Conservation (phyloP, 1,140 invertebrate genomes). For the Ridgeia piscesae region DNA sequence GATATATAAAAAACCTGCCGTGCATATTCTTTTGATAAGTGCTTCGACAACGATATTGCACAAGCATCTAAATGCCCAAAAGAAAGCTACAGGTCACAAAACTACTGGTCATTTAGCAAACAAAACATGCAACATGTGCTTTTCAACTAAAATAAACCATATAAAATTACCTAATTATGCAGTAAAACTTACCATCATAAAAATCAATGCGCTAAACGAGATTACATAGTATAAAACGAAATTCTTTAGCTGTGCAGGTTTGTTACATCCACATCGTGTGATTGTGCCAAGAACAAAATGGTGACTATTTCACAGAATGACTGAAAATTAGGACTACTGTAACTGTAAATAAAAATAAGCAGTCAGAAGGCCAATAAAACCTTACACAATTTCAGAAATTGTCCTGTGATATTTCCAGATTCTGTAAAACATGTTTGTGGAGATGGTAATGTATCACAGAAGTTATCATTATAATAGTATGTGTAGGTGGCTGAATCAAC, state of each 20-base stretch:
- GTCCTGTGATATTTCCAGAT: neutral
- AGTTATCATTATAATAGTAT: neutral
- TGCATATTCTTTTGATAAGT: neutral
- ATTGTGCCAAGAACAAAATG: neutral
- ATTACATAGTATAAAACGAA: neutral
- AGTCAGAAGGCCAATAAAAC: neutral
- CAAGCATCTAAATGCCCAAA: neutral
- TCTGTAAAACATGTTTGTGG: neutral
- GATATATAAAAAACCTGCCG: neutral
- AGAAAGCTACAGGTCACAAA: neutral
- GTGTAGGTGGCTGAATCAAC: neutral
- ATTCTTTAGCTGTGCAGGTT: neutral
- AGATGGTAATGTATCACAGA: neutral
- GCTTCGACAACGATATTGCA: neutral
- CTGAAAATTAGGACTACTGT: neutral
- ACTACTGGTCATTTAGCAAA: neutral
- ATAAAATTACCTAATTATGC: neutral
- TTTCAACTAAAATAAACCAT: neutral
- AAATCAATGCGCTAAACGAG: neutral
- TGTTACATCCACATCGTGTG: neutral
- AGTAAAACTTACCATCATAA: neutral
- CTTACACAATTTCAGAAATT: neutral
- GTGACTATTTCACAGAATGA: neutral
- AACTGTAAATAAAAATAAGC: neutral
- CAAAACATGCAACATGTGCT: neutral